Conservation (phyloP, 1,140 invertebrate genomes). For the Odontomachus brunneus region DNA sequence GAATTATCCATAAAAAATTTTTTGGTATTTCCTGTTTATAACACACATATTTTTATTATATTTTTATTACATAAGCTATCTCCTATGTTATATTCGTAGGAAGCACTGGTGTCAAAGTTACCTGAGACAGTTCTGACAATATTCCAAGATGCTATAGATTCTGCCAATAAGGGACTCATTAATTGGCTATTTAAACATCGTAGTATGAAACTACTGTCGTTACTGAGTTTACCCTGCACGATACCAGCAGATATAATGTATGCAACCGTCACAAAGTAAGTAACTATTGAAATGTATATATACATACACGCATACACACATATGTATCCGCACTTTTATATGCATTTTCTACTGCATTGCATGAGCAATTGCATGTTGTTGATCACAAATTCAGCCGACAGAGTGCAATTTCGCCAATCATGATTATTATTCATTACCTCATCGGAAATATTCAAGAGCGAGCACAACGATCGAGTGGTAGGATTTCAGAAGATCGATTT, state of each 20-base stretch:
- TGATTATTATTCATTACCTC: not conserved
- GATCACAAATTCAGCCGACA: not conserved
- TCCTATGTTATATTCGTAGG: constrained; percentile 86
- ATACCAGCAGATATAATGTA: constrained; percentile 94
- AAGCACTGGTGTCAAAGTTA: constrained; percentile 93
- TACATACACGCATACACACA: not conserved
- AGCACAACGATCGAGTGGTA: no score
- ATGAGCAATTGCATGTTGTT: constrained; percentile 1
- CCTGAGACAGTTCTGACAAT: constrained; percentile 94
- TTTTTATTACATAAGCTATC: no score
- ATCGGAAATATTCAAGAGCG: no score
- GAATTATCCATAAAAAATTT: constrained; percentile 4
- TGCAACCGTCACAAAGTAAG: constrained; percentile 93
- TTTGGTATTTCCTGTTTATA: not conserved
- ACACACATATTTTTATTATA: no score
- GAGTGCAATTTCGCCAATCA: not conserved
- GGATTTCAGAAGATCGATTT: no score
- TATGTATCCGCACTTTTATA: constrained; percentile 3
- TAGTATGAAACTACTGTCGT: constrained; percentile 91
- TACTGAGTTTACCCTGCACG: constrained; percentile 93
- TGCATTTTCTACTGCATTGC: constrained; percentile 20
- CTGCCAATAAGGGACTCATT: constrained; percentile 94
- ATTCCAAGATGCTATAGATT: constrained; percentile 96
- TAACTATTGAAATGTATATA: constrained; percentile 64
- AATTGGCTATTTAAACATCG: constrained; percentile 95